These are phyloP conservation scores for Ctenodactylus gundi DNA, from an alignment of 2,113 vertebrate species.

Conservation along the genomic window DNA sequence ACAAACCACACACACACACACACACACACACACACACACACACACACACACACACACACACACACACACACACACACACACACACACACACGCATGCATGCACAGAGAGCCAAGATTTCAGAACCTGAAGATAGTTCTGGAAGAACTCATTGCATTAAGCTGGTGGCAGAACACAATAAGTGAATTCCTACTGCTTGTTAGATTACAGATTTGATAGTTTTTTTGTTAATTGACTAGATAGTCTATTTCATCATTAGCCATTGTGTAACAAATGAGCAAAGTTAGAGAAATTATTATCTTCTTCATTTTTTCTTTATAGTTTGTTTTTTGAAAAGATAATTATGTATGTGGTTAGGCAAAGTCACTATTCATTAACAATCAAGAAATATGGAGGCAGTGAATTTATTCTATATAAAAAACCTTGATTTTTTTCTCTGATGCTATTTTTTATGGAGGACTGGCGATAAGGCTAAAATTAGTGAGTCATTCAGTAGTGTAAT, in stretches of 20 bases:
- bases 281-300: not conserved
- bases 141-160: not conserved
- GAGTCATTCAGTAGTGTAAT: conserved; percentile 66
- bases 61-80: not conserved
- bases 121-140: not conserved
- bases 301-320: not conserved
- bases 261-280: not conserved
- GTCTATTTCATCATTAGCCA: not conserved
- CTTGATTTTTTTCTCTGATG: not conserved
- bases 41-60: rapidly evolving
- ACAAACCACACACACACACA: no score
- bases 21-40: no score
- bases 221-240: not conserved
- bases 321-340: not conserved
- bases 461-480: conserved; percentile 63
- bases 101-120: not conserved
- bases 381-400: not conserved
- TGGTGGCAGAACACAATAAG: not conserved
- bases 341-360: not conserved
- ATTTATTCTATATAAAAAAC: conserved; percentile 37
- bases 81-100: no score
- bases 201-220: not conserved
- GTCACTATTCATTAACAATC: not conserved
- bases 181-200: not conserved
- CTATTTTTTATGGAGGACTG: not conserved